phyloP scores from a whole-genome alignment of 2,888 invertebrate genomes.

The Sinotaia quadrata region DNA sequence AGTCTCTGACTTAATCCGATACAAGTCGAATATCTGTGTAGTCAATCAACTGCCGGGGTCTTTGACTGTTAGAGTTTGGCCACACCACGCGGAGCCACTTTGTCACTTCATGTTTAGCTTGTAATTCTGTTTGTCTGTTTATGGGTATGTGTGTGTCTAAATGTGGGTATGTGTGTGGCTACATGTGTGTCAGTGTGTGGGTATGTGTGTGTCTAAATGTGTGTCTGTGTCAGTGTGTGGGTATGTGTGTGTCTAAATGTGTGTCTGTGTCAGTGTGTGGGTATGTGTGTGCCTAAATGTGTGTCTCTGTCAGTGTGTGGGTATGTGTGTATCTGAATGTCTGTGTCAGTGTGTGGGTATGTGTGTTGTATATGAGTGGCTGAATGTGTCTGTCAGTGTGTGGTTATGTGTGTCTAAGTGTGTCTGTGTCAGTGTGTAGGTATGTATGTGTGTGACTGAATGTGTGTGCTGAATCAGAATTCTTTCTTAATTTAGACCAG shows the following conservation, averaged over 20 bases:
- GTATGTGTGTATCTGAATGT: not conserved
- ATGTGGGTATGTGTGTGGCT: slow-evolving; percentile 2
- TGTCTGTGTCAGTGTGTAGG: not conserved
- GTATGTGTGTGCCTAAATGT: too few relatives aligned
- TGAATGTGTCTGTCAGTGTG: not conserved
- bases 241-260: too few relatives aligned
- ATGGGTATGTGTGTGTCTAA: not conserved
- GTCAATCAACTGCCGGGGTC: too few relatives aligned
- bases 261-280: not conserved
- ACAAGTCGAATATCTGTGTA: too few relatives aligned
- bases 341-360: not conserved
- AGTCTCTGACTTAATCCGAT: too few relatives aligned
- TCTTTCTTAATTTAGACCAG: too few relatives aligned
- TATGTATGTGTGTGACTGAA: not conserved
- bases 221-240: not conserved
- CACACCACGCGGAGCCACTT: too few relatives aligned
- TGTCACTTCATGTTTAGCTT: not conserved
- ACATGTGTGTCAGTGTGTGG: slow-evolving; percentile 3
- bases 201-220: too few relatives aligned
- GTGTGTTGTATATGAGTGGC: not conserved
- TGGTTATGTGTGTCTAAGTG: not conserved
- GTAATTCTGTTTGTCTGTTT: not conserved
- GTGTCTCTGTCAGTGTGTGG: too few relatives aligned
- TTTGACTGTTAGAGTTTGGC: too few relatives aligned
- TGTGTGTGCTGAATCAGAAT: not conserved